Evolutionary conservation across 2,797 vertebrate species (phyloP).

Genomic region (Miichthys miiuy): DNA sequence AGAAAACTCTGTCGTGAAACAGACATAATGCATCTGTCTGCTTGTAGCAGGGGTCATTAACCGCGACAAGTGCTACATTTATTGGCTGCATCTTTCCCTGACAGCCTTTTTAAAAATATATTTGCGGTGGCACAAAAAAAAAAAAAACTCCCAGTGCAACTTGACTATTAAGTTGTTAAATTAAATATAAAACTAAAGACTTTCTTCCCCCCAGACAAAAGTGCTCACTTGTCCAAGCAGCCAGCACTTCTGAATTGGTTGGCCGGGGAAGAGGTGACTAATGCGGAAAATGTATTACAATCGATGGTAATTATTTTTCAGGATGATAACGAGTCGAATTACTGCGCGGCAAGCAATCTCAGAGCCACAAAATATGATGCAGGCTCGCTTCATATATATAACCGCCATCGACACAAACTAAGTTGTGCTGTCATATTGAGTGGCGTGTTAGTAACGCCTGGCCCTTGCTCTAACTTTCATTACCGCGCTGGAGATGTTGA

Average conservation of each 20-base stretch:
- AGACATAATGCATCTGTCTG: not conserved
- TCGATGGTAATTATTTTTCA: slow-evolving; percentile 26
- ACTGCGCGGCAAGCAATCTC: not conserved
- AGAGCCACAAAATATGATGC: slow-evolving; percentile 9
- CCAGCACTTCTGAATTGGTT: not conserved
- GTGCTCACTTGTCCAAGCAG: not conserved
- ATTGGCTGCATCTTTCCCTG: not conserved
- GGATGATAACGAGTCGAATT: slow-evolving; percentile 7
- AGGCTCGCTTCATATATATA: not conserved
- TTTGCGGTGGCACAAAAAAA: not conserved
- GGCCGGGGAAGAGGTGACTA: not conserved
- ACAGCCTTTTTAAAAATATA: not conserved
- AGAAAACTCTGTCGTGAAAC: not conserved
- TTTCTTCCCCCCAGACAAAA: not conserved
- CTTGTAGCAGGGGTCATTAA: not conserved
- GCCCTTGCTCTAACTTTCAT: not conserved
- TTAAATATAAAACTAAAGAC: slow-evolving; percentile 2
- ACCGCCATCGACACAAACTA: not conserved
- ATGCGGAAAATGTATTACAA: slow-evolving; percentile 25
- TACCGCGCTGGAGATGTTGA: slow-evolving; percentile 6
- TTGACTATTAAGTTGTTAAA: not conserved
- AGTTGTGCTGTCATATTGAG: not conserved
- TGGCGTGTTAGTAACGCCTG: not conserved
- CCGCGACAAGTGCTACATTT: not conserved
- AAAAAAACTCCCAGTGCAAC: not conserved